Evolutionary conservation across 2,113 vertebrate genomes (phyloP), one percentile per base, ranked within the genome.

Genomic region (Tachysurus fulvidraco): DNA sequence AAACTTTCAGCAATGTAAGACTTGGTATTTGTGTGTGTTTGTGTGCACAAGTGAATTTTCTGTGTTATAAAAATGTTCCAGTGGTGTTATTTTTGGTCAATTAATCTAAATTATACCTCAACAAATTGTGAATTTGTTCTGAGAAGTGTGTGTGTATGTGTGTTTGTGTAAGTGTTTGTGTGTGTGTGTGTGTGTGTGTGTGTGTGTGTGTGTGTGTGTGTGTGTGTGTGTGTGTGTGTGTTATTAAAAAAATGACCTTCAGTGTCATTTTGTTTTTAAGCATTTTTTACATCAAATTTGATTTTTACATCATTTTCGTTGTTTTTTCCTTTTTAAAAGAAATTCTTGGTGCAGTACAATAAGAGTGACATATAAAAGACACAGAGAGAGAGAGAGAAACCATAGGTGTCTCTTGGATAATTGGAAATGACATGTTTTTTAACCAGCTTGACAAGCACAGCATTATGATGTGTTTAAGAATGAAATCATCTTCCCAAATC

Each of bases 351-450:
- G 7, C 41, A 13, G 41, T 23, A 52, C 74, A 21, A 28, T 19
- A n/a, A 81, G 46, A 57, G 28, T 73, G 54, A 59, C 25, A 46
- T 55, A 57, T 23, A 60, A 84, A 11, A 74, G 76, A 77, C 11
- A 54, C 46, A 73, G 17, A 73, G 7, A 83, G 74, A 79, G 25
- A 84, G 84, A 44, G 30, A 36, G 25, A 74, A 30, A 21, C 10
- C 0, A 60, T 83, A 41, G 67, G 64, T 87, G 85, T 87, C 93
- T 94, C 93, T 93, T 90, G 79, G 60, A 88, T 93, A 94, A 95
- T 94, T 91, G 79, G 57, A 30, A 81, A 73, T 55, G 93, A 92
- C 94, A 93, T 92, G 89, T 94, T 94, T 94, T 92, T 89, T 92
- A 92, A 93, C 91, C 88, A 86, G 76, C 92, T 89, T 81, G 88